Conservation (phyloP, 1,140 invertebrate genomes). For the Zaprionus nigranus region DNA sequence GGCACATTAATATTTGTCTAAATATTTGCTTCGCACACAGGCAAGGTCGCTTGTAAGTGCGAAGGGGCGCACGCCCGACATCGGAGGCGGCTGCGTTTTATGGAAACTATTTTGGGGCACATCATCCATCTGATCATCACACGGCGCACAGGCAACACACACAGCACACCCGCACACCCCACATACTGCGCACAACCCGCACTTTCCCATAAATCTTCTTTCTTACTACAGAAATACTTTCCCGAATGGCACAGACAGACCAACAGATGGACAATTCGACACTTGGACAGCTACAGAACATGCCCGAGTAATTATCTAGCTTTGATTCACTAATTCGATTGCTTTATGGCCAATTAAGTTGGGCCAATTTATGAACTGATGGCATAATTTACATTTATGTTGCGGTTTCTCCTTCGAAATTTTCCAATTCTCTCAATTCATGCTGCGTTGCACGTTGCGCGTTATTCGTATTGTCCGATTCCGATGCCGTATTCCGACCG, state of each 20-base stretch:
- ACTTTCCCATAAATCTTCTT: background rate
- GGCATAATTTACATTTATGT: slow-evolving; percentile 51
- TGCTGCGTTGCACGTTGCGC: slow-evolving; percentile 22
- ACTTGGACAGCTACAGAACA: slow-evolving; percentile 21
- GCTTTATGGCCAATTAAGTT: slow-evolving; percentile 36
- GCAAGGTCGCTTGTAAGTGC: slow-evolving; percentile 53
- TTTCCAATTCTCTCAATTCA: slow-evolving; percentile 26
- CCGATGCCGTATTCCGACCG: slow-evolving; percentile 13
- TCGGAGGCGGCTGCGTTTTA: slow-evolving; percentile 25
- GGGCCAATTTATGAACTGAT: slow-evolving; percentile 52
- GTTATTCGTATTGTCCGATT: slow-evolving; percentile 1
- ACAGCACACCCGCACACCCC: background rate
- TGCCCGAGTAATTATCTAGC: slow-evolving; percentile 31
- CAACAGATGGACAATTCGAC: background rate
- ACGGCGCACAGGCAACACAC: slow-evolving; percentile 16
- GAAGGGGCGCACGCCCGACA: background rate
- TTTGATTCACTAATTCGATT: slow-evolving; percentile 45
- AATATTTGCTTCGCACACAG: slow-evolving; percentile 64
- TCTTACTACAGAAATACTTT: slow-evolving; percentile 42
- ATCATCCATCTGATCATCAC: slow-evolving; percentile 49
- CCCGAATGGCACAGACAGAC: slow-evolving; percentile 16
- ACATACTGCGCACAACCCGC: background rate
- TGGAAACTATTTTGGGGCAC: slow-evolving; percentile 54
- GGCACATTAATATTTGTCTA: slow-evolving; percentile 60
- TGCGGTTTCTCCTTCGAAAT: slow-evolving; percentile 10